Percentiles rank a stretch among this genome's conserved stretches.
Conservation (phyloP, 2,797 vertebrate genomes). For the Esox masquinongy region DNA sequence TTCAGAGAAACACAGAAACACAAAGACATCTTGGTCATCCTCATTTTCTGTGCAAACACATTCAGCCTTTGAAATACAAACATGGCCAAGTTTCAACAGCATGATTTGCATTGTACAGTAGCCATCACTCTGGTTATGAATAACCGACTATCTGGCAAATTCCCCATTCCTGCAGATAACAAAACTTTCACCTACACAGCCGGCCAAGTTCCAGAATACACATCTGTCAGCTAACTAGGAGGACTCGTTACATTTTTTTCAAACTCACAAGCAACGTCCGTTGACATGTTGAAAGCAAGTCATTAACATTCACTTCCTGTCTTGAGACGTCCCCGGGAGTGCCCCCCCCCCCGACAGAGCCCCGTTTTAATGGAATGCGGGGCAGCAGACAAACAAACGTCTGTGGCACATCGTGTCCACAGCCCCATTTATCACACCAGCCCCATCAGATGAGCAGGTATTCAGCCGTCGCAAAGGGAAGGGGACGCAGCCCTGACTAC, state of each 20-base stretch:
- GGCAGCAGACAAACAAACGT: slow-evolving; percentile 49
- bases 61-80: not conserved
- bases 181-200: not conserved
- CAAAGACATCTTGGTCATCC: not conserved
- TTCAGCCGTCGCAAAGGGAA: slow-evolving; percentile 28
- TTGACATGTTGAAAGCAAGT: not conserved
- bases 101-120: not conserved
- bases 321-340: slow-evolving; percentile 50
- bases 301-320: slow-evolving; percentile 63
- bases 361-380: slow-evolving; percentile 45
- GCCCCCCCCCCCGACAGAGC: slow-evolving; percentile 34
- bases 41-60: not conserved
- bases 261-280: not conserved
- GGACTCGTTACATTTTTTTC: not conserved
- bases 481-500: not conserved
- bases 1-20: not conserved
- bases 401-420: slow-evolving; percentile 30
- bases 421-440: slow-evolving; percentile 13
- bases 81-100: not conserved
- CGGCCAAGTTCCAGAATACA: not conserved
- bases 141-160: not conserved
- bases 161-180: not conserved
- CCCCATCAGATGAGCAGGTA: slow-evolving; percentile 44
- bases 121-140: not conserved
- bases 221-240: not conserved